A percentile compares a stretch with the other conserved stretches of the same genome.
phyloP scores from a whole-genome alignment of 2,113 vertebrate genomes.

The Chinchilla lanigera region DNA sequence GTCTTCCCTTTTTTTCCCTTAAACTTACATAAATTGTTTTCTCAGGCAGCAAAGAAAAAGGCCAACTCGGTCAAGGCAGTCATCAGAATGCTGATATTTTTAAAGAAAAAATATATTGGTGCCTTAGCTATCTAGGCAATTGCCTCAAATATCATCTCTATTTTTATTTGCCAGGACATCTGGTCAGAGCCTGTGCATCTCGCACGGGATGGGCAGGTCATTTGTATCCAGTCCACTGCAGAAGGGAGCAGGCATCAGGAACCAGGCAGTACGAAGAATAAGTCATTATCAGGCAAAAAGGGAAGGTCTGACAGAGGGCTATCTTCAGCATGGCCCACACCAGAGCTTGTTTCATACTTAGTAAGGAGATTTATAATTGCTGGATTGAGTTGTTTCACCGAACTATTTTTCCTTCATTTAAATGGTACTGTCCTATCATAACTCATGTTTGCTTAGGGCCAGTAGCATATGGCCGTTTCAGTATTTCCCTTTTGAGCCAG shows the following conservation, averaged over 20 bases:
- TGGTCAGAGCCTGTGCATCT: neutral
- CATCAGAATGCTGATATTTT: constrained; percentile 36
- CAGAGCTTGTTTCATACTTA: neutral
- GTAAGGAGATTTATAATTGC: neutral
- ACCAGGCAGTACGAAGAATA: neutral
- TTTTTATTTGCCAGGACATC: constrained; percentile 42
- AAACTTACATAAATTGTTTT: constrained; percentile 15
- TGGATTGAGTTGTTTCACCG: neutral
- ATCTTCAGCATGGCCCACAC: neutral
- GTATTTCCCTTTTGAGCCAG: constrained; percentile 44
- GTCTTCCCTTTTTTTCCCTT: neutral
- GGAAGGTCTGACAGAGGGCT: neutral
- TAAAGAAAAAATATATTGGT: neutral
- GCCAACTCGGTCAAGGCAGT: neutral
- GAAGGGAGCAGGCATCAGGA: neutral
- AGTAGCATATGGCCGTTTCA: constrained; percentile 16
- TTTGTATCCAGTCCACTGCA: neutral
- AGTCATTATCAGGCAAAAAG: neutral
- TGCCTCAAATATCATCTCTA: constrained; percentile 21
- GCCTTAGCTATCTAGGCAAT: neutral
- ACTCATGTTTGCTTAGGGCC: constrained; percentile 18
- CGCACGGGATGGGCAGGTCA: neutral
- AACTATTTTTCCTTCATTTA: constrained; percentile 31
- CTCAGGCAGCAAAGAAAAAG: constrained; percentile 29
- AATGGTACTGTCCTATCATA: neutral